phyloP scores from a whole-genome alignment of 2,888 invertebrate genomes.

The Halictus ligatus region DNA sequence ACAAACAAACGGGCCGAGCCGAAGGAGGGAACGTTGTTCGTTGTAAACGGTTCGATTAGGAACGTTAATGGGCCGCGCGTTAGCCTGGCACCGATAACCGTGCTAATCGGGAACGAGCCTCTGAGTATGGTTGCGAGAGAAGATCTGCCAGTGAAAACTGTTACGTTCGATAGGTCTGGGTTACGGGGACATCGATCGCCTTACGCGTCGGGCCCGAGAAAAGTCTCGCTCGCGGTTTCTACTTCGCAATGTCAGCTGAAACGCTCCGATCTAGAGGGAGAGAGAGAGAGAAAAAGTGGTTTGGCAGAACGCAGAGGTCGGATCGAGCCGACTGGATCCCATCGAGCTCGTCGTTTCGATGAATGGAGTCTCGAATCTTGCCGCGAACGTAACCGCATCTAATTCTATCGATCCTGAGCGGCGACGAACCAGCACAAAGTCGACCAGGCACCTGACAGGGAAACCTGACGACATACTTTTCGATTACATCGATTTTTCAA shows the following conservation, averaged over 20 bases:
- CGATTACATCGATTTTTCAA: too few relatives aligned
- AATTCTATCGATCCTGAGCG: neutral
- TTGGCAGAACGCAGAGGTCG: conserved; percentile 14
- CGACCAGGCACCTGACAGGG: neutral
- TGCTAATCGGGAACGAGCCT: conserved; percentile 23
- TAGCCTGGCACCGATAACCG: conserved; percentile 18
- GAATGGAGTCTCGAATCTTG: neutral
- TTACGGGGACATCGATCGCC: conserved; percentile 79
- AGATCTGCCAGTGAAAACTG: conserved; percentile 74
- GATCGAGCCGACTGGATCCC: neutral
- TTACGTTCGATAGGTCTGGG: conserved; percentile 79
- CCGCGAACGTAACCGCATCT: neutral
- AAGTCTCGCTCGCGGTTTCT: conserved; percentile 53
- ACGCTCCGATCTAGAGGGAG: neutral
- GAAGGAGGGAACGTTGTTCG: neutral
- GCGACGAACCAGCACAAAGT: neutral
- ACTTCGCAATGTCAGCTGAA: conserved; percentile 55
- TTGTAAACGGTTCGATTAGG: neutral
- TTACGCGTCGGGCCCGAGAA: conserved; percentile 45
- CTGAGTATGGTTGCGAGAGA: conserved; percentile 32
- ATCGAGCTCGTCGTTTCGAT: neutral
- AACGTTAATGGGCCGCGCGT: conserved; percentile 15
- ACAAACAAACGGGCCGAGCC: neutral
- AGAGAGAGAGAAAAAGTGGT: neutral
- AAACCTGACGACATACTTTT: too few relatives aligned